Conservation (phyloP, 2,797 vertebrate genomes). For the Myotis pilosus region DNA sequence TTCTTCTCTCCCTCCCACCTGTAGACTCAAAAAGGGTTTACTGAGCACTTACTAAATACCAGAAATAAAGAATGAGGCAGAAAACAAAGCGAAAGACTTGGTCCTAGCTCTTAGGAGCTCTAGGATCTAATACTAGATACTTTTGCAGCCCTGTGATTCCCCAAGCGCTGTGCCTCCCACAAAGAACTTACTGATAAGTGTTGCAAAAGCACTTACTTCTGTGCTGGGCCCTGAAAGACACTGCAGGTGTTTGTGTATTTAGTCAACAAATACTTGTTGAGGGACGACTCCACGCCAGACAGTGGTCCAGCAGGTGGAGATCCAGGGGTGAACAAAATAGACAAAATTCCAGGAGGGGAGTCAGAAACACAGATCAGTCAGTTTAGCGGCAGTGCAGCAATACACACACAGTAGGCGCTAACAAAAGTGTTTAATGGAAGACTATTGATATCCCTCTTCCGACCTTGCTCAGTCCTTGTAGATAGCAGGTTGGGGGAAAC, state of each 20-base stretch:
- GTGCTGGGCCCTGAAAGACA: background rate
- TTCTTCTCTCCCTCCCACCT: background rate
- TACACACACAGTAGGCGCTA: accelerated
- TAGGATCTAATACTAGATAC: background rate
- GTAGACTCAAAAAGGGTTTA: background rate
- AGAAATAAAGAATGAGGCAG: background rate
- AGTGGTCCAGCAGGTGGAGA: background rate
- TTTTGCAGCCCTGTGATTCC: background rate
- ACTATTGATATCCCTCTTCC: background rate
- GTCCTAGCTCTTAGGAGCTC: background rate
- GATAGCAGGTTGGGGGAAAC: background rate
- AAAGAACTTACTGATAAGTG: background rate
- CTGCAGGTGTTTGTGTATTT: background rate
- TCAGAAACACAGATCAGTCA: background rate
- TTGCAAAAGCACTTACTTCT: background rate
- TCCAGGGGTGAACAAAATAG: background rate
- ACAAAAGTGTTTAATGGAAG: background rate
- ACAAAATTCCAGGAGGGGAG: background rate
- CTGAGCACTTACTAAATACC: background rate
- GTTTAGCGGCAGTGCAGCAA: accelerated
- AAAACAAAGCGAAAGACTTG: background rate
- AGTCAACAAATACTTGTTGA: background rate
- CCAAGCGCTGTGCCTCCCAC: background rate
- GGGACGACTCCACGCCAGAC: background rate
- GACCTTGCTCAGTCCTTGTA: background rate